Evolutionary conservation across 2,113 vertebrate genomes (phyloP), one percentile per base, ranked within the genome.

Genomic region (Castor canadensis): DNA sequence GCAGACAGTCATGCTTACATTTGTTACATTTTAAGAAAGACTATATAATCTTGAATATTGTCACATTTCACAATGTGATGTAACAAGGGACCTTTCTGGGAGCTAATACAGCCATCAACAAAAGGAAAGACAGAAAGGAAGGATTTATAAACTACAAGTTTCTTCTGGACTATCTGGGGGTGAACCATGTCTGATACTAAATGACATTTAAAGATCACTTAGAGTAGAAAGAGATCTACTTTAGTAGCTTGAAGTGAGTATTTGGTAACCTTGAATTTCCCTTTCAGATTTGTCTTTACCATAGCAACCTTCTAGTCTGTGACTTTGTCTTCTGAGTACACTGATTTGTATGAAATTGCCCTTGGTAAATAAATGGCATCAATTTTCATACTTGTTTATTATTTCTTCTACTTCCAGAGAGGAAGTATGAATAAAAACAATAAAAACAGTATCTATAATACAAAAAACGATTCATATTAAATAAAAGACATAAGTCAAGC

Each of bases 261-360:
- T 95, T 77, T 93, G 60, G 22, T 47, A 93, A 83, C 77, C 49
- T 85, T 88, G 52, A 94, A 58, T 82, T 96, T 96, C 87, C 62
- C 66, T 94, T 92, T 89, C 64, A 94, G 69, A 67, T 62, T 87
- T 93, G 84, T 54, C 47, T 84, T 94, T 79, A 85, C 84, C 76
- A 85, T 87, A 80, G 79, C 84, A 96, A 90, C 22, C 76, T 88
- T 89, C 45, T 91, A 9, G 72, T 88, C 62, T 91, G 12, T 94
- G 95, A 89, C 89, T 97, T 89, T 64, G 26, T 86, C 92, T 96
- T 94, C 45, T 91, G 40, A 83, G 30, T 80, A 13, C 19, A 94
- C 32, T 95, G 62, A 89, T 9, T 60, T 89, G 71, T 49, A 38
- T 30, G 56, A 94, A 40, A 86, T 88, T 81, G 45, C n/a, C 71